Evolutionary conservation across 2,113 vertebrate genomes (phyloP).

Genomic region (Equus quagga): DNA sequence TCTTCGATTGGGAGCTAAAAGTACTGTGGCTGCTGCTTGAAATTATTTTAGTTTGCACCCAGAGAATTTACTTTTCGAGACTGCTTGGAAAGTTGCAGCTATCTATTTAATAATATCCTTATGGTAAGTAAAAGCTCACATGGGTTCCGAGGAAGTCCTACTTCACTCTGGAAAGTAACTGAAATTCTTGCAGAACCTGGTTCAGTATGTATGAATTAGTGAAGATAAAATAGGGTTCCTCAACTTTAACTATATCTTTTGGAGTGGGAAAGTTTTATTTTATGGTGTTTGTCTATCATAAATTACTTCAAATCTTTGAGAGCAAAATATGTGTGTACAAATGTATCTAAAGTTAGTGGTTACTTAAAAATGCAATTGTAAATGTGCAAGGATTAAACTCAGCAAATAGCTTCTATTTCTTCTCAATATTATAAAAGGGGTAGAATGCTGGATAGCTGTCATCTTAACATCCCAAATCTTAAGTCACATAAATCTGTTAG

Average conservation of each 20-base stretch:
- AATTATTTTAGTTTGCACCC: conserved; percentile 23
- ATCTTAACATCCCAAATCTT: neutral
- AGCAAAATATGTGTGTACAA: neutral
- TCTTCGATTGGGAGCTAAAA: neutral
- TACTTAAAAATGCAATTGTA: neutral
- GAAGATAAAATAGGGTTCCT: neutral
- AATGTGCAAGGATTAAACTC: neutral
- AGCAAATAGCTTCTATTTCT: neutral
- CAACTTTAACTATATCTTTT: neutral
- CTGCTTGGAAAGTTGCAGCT: neutral
- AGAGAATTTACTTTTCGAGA: conserved; percentile 3
- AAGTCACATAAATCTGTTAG: neutral
- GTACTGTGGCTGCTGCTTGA: neutral
- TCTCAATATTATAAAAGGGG: neutral
- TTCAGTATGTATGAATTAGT: neutral
- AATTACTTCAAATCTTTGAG: conserved; percentile 33
- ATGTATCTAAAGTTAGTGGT: neutral
- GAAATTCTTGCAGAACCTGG: neutral
- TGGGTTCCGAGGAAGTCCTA: neutral
- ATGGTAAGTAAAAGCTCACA: neutral
- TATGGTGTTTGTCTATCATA: neutral
- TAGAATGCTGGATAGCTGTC: neutral
- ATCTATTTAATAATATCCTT: neutral
- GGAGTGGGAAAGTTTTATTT: neutral
- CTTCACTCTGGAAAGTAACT: neutral